These are phyloP conservation scores for Nothobranchius kuhntae DNA, from an alignment of 2,113 vertebrate genomes.

Conservation along the genomic window DNA sequence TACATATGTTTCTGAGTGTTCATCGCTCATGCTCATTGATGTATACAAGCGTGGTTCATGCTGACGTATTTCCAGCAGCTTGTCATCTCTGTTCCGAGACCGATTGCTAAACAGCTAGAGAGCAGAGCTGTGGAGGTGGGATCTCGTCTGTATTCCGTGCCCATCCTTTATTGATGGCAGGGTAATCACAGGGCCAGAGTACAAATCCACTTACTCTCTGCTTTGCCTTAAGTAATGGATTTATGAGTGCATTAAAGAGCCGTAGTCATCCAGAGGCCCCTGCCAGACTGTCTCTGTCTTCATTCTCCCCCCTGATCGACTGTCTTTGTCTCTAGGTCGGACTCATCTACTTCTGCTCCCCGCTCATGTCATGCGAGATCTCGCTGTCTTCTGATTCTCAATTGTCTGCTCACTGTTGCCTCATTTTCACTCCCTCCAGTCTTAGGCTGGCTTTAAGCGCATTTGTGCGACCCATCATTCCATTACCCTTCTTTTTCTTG, in stretches of 20 bases:
- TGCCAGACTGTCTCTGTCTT: slow-evolving; percentile 72
- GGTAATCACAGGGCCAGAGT: slow-evolving; percentile 80
- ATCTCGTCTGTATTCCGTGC: slow-evolving; percentile 73
- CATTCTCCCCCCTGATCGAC: slow-evolving; percentile 54
- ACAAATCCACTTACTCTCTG: slow-evolving; percentile 79
- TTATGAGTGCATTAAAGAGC: slow-evolving; percentile 82
- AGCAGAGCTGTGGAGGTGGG: slow-evolving; percentile 55
- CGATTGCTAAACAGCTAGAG: slow-evolving; percentile 51
- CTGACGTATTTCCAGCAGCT: slow-evolving; percentile 26
- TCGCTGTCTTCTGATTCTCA: slow-evolving; percentile 40
- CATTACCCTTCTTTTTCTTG: slow-evolving; percentile 32
- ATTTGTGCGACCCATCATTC: slow-evolving; percentile 26
- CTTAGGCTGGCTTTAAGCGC: slow-evolving; percentile 20
- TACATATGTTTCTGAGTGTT: slow-evolving; percentile 19
- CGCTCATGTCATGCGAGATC: slow-evolving; percentile 37
- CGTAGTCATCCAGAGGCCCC: slow-evolving; percentile 68
- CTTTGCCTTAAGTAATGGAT: slow-evolving; percentile 84
- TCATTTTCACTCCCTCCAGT: slow-evolving; percentile 53
- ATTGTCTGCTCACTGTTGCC: slow-evolving; percentile 47
- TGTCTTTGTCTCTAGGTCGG: slow-evolving; percentile 52
- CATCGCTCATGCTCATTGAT: neutral
- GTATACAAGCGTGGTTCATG: slow-evolving; percentile 1
- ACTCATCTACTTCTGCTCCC: slow-evolving; percentile 41
- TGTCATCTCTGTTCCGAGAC: slow-evolving; percentile 50
- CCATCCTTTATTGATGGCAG: slow-evolving; percentile 82